These are phyloP conservation scores for Gallirallus australis DNA, from an alignment of 2,797 vertebrate genomes.

Conservation along the genomic window DNA sequence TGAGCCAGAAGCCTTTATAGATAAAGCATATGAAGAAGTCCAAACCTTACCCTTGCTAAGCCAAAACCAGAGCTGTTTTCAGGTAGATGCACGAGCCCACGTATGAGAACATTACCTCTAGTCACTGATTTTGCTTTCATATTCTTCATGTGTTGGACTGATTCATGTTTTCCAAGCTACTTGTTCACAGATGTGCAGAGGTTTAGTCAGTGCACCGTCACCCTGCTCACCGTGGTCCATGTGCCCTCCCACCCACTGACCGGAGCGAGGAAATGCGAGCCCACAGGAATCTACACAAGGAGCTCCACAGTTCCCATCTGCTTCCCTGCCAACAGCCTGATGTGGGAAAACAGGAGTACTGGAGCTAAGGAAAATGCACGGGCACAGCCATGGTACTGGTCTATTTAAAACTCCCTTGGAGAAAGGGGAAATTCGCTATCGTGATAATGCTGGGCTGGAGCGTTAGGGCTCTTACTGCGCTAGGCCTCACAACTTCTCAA, in stretches of 20 bases:
- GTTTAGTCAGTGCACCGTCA: background rate
- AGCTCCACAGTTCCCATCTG: background rate
- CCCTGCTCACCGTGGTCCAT: accelerated
- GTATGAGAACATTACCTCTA: background rate
- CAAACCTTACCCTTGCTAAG: background rate
- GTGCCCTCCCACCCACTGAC: background rate
- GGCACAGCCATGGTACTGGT: background rate
- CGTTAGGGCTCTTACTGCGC: background rate
- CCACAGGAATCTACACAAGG: background rate
- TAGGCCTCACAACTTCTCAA: background rate
- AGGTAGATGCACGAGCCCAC: background rate
- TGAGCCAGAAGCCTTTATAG: conserved; percentile 64
- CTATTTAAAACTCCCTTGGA: background rate
- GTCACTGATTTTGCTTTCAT: background rate
- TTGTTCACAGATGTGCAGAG: background rate
- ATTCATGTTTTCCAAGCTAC: background rate
- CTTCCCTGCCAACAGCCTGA: background rate
- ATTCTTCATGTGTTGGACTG: background rate
- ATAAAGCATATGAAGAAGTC: conserved; percentile 31
- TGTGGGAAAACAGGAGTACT: background rate
- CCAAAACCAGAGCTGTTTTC: conserved; percentile 35
- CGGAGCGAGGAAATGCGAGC: background rate
- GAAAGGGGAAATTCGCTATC: background rate
- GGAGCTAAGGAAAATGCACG: background rate
- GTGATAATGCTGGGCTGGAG: background rate